Conservation (phyloP, 2,797 vertebrate genomes). For the Bradypus variegatus region DNA sequence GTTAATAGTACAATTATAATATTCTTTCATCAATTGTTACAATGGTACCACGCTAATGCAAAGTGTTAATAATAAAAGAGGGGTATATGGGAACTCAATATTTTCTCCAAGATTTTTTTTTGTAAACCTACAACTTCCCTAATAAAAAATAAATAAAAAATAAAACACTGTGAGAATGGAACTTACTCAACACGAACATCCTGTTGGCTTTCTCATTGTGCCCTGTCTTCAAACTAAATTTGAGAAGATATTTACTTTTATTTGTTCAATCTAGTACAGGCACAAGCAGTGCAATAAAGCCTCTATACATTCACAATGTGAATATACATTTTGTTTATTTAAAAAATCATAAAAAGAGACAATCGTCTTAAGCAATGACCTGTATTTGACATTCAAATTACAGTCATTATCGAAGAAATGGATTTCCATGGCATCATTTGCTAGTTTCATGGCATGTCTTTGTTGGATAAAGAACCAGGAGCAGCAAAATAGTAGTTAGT, state of each 20-base stretch:
- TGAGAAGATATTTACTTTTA: not conserved
- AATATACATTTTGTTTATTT: not conserved
- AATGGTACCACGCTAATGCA: too few species aligned
- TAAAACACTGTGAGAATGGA: not conserved
- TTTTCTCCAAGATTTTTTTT: too few species aligned
- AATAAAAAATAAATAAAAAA: too few species aligned
- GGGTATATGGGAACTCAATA: too few species aligned
- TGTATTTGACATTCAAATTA: constrained; percentile 34
- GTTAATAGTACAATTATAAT: too few species aligned
- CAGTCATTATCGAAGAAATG: constrained; percentile 4
- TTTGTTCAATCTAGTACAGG: constrained; percentile 9
- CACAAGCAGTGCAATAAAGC: not conserved
- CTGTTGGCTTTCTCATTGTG: not conserved
- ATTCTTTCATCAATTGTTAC: too few species aligned
- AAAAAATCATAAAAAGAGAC: constrained; percentile 25
- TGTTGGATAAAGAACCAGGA: constrained; percentile 11
- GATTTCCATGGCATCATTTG: not conserved
- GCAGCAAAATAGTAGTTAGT: not conserved
- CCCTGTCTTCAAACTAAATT: constrained; percentile 7
- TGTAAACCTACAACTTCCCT: too few species aligned
- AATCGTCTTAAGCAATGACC: constrained; percentile 24
- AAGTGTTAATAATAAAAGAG: too few species aligned
- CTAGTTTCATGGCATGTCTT: not conserved
- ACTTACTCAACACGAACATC: not conserved
- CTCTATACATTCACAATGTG: not conserved